These are phyloP conservation scores for Halcyon chelicuti DNA, from an alignment of 2,797 vertebrate species.

Conservation along the genomic window DNA sequence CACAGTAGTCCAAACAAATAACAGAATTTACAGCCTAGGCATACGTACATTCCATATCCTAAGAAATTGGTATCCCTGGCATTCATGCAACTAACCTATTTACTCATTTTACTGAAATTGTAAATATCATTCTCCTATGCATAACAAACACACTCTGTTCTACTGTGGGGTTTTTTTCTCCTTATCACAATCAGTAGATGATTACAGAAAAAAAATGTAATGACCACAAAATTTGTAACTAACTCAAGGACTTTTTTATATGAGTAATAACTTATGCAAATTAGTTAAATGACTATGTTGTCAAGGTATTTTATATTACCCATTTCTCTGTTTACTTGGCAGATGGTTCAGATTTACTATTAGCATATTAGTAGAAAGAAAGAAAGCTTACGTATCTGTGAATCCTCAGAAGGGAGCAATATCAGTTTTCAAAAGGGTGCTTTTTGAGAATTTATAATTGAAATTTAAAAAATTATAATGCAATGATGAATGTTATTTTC, in stretches of 20 bases:
- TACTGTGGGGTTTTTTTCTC: not conserved
- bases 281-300: slow-evolving; percentile 19
- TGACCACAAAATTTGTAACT: not conserved
- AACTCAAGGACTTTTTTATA: slow-evolving; percentile 19
- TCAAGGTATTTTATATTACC: slow-evolving; percentile 9
- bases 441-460: not conserved
- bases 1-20: not conserved
- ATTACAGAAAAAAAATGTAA: not conserved
- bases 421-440: not conserved
- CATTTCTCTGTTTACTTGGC: slow-evolving; percentile 27
- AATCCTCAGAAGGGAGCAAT: not conserved
- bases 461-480: not conserved
- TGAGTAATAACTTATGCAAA: slow-evolving; percentile 34
- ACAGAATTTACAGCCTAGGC: not conserved
- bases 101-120: not conserved
- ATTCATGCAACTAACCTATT: not conserved
- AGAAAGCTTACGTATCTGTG: not conserved
- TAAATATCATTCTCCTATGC: not conserved
- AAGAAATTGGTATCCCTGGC: not conserved
- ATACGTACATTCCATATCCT: not conserved
- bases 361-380: slow-evolving; percentile 15
- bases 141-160: not conserved
- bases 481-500: not conserved
- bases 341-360: slow-evolving; percentile 52
- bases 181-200: not conserved